phyloP scores from a whole-genome alignment of 1,140 invertebrate species.

The Caerostris extrusa region DNA sequence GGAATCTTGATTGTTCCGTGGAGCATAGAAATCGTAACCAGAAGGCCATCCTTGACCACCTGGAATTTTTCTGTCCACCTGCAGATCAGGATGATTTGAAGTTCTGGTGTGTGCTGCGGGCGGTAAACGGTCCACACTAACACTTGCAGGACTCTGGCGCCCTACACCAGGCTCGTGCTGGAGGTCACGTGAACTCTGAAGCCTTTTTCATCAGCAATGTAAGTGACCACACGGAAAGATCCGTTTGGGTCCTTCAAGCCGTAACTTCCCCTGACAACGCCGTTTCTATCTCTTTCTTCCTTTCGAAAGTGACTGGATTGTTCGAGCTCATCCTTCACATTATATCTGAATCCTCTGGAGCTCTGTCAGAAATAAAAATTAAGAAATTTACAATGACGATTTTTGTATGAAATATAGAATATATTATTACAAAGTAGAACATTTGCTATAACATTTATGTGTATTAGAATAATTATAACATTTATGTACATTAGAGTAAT shows the following conservation, averaged over 20 bases:
- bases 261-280: conserved; percentile 71
- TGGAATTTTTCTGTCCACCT: neutral
- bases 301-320: conserved; percentile 65
- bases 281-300: conserved; percentile 59
- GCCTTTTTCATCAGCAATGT: conserved; percentile 70
- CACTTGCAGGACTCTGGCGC: conserved; percentile 54
- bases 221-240: conserved; percentile 45
- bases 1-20: neutral
- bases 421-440: no score
- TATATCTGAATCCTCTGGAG: conserved; percentile 37
- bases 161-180: conserved; percentile 67
- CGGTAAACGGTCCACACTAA: neutral
- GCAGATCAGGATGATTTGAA: neutral
- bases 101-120: neutral
- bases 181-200: conserved; percentile 68
- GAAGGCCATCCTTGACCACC: neutral
- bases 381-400: neutral
- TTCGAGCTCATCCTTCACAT: neutral
- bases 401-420: no score
- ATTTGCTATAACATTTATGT: no score
- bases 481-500: no score
- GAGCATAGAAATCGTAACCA: neutral
- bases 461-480: no score
- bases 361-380: neutral
- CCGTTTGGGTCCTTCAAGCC: conserved; percentile 61